Base-by-base conservation (phyloP, 2,113 vertebrate species). In the Terrapene triunguis region DNA sequence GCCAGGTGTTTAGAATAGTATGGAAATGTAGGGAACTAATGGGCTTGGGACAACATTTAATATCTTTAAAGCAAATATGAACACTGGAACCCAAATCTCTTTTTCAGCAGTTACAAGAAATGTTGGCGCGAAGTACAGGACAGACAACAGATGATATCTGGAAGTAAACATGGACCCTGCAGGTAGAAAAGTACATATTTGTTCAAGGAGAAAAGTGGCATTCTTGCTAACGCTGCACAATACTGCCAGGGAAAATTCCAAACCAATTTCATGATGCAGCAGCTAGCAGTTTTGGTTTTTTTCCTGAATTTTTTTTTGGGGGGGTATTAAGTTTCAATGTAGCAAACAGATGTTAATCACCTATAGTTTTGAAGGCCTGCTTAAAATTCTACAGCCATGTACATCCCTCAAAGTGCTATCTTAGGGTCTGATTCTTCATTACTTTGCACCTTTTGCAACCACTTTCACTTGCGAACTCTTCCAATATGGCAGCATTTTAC, bases 141-240 rank as follows among this genome's bases (percentile, higher is more conserved):
- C 95, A 97, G 97, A 97, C 94, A 98, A 97, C 97, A 97, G 89
- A 95, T 91, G 96, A 94, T 97, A 98, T 98, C 97, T 97, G 69
- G 96, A 96, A 97, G 96, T 97, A 98, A 98, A 98, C 97, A 98
- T 98, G 97, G 94, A 98, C 97, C 96, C 96, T 97, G 97, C 95
- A 96, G 97, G 80, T 94, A 51, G 93, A 94, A 88, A 98, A 94
- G 93, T 94, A 96, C 93, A 86, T 97, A 97, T 97, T 98, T 96
- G 97, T 96, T 93, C 94, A 74, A 87, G 81, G 92, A 86, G 80
- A 95, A 38, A 89, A 54, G 50, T 3, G 13, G 32, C 1, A 22
- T 89, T 97, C 93, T 86, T 97, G 97, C 97, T 96, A 98, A 97
- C 97, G 69, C 93, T 96, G 97, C 97, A 97, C 80, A 96, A 89